phyloP scores from a whole-genome alignment of 2,113 vertebrate species.

The Platycercus adscitus region DNA sequence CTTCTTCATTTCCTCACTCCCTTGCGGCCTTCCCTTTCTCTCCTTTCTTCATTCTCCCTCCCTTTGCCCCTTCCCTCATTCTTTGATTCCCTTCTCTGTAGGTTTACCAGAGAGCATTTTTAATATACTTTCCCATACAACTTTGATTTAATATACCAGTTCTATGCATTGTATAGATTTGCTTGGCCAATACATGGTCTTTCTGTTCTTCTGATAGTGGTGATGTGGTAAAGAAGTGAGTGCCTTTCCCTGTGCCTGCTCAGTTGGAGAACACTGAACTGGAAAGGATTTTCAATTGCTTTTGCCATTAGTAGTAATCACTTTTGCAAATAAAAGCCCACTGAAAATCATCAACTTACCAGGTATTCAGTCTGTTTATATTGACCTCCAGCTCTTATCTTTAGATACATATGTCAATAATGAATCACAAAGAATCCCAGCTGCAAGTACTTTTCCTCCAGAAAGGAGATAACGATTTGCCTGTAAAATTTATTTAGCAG shows the following conservation, averaged over 20 bases:
- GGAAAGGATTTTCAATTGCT: accelerated
- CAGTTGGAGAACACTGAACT: neutral
- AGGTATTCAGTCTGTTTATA: neutral
- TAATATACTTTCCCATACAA: neutral
- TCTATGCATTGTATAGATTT: neutral
- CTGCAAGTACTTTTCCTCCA: neutral
- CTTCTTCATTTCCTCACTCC: neutral
- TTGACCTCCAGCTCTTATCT: neutral
- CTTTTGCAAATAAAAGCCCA: neutral
- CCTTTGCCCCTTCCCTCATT: neutral
- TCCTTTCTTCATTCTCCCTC: neutral
- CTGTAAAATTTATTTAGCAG: neutral
- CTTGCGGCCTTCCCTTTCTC: neutral
- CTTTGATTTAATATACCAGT: neutral
- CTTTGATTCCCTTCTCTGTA: neutral
- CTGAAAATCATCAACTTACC: neutral
- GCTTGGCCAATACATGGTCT: neutral
- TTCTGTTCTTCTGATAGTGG: neutral
- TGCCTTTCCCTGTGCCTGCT: neutral
- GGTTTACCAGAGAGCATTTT: neutral
- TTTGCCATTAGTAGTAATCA: neutral
- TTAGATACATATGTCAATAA: neutral
- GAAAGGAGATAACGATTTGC: neutral
- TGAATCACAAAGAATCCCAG: neutral
- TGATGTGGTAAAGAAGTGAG: neutral